Conservation (phyloP, 2,888 invertebrate genomes). For the Leptinotarsa haldemani region DNA sequence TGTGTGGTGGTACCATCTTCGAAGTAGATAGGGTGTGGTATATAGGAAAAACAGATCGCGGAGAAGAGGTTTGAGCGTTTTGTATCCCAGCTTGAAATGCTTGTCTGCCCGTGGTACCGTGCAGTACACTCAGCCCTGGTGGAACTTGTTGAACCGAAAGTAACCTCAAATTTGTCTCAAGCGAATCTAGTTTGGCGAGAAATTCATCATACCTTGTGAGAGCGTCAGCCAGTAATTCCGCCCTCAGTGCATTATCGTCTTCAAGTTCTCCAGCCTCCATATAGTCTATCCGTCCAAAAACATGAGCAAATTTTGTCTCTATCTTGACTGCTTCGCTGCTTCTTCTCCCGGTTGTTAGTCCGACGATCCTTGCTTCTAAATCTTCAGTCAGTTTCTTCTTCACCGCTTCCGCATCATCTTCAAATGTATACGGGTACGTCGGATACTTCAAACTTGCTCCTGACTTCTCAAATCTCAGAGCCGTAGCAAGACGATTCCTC, state of each 20-base stretch:
- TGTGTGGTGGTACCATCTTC: slow-evolving; percentile 28
- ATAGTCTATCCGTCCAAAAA: slow-evolving; percentile 18
- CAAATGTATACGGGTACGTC: slow-evolving; percentile 14
- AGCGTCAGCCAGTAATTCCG: not conserved
- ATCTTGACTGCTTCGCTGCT: slow-evolving; percentile 1
- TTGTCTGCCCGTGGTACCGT: not conserved
- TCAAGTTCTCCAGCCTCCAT: slow-evolving; percentile 20
- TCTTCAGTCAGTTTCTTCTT: slow-evolving; percentile 15
- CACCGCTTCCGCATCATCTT: slow-evolving; percentile 19
- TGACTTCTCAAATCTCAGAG: not conserved
- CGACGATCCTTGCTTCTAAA: not conserved
- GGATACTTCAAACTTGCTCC: slow-evolving; percentile 15
- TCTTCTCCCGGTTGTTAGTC: not conserved
- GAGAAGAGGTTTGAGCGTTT: not conserved
- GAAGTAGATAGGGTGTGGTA: not conserved
- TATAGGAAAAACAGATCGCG: not conserved
- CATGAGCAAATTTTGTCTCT: slow-evolving; percentile 24
- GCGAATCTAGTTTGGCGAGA: not conserved
- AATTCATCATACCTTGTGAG: slow-evolving; percentile 1
- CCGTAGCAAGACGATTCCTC: not conserved
- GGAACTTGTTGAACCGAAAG: not conserved
- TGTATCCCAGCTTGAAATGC: not conserved
- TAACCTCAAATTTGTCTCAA: not conserved
- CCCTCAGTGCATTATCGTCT: not conserved
- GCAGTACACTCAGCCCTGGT: not conserved